Conservation (phyloP, 2,113 vertebrate genomes). For the Heliornis fulica region DNA sequence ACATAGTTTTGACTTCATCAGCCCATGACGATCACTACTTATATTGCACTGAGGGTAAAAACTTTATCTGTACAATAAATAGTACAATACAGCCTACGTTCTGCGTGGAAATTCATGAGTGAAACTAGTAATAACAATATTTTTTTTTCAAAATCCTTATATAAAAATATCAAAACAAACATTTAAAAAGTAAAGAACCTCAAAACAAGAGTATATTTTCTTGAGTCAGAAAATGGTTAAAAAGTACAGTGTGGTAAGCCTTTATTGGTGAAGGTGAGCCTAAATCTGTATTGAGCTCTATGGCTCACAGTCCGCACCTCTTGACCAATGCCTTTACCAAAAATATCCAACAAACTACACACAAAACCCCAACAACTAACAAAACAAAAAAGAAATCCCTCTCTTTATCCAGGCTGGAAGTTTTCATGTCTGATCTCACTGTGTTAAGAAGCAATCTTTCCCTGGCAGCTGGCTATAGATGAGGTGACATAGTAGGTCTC, state of each 20-base stretch:
- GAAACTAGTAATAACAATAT: not conserved
- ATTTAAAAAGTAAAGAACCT: not conserved
- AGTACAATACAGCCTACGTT: not conserved
- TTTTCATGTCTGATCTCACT: not conserved
- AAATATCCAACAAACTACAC: not conserved
- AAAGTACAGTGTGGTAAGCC: not conserved
- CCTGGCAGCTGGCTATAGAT: not conserved
- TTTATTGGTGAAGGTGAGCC: not conserved
- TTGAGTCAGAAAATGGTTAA: not conserved
- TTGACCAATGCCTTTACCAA: not conserved
- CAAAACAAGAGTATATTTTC: not conserved
- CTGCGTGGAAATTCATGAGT: not conserved
- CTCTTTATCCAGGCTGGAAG: not conserved
- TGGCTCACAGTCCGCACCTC: not conserved
- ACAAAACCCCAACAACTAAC: fast-evolving
- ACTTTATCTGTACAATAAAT: not conserved
- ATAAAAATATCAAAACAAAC: not conserved
- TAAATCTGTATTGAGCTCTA: not conserved
- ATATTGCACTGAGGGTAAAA: not conserved
- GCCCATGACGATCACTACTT: not conserved
- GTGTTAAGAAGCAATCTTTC: not conserved
- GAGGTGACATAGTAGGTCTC: not conserved
- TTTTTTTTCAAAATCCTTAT: not conserved
- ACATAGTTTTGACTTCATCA: not conserved
- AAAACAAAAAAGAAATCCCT: not conserved